A percentile compares a stretch with the other conserved stretches of the same genome.
phyloP scores from a whole-genome alignment of 2,113 vertebrate species.

The Mus pahari region DNA sequence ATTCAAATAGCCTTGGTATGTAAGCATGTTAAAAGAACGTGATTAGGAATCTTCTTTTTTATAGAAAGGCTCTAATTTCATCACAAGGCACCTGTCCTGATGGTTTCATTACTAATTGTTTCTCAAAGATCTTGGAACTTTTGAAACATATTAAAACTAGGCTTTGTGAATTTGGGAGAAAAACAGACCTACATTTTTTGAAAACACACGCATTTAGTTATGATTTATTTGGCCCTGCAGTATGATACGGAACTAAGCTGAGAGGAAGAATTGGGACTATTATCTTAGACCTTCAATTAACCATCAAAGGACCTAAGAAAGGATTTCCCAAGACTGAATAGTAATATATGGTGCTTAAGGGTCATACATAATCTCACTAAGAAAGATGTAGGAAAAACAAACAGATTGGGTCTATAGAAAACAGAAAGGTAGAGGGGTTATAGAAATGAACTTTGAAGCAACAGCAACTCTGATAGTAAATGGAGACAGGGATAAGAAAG shows the following conservation, averaged over 20 bases:
- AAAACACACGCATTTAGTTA: background rate
- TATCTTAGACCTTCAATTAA: background rate
- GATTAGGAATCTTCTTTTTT: background rate
- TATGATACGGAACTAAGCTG: background rate
- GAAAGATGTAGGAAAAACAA: background rate
- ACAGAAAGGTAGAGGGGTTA: fast-evolving
- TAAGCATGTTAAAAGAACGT: background rate
- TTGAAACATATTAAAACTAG: background rate
- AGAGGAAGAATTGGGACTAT: background rate
- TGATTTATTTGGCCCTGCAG: background rate
- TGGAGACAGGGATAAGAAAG: background rate
- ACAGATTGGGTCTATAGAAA: background rate
- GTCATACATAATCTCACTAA: background rate
- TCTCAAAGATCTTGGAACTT: background rate
- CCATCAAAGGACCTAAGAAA: background rate
- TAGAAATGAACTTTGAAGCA: background rate
- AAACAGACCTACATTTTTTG: background rate
- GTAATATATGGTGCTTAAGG: background rate
- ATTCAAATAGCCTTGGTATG: background rate
- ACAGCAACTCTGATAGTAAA: background rate
- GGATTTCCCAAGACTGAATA: background rate
- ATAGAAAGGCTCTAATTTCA: background rate
- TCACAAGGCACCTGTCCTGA: no score
- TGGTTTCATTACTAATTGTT: background rate
- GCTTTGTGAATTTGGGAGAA: background rate